Conservation (phyloP, 1,140 invertebrate species). For the Zeugodacus cucurbitae region DNA sequence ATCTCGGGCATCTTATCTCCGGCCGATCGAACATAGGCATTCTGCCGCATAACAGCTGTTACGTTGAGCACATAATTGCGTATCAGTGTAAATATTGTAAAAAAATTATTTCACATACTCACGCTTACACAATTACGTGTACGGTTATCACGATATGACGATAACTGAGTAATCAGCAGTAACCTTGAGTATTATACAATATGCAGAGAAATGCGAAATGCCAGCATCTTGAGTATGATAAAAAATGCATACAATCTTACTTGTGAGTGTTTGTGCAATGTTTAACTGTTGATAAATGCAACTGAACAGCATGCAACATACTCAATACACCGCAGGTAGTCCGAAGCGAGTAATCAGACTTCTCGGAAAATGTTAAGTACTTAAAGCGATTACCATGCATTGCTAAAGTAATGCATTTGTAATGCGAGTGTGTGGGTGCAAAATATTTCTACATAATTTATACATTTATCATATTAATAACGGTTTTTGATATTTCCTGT, state of each 20-base stretch:
- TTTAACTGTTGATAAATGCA: not conserved
- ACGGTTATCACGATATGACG: not conserved
- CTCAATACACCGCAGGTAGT: not conserved
- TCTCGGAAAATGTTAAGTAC: not conserved
- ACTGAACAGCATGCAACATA: not conserved
- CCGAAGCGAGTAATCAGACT: not conserved
- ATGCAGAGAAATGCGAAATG: not conserved
- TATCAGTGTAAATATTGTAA: not conserved
- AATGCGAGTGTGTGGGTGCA: not conserved
- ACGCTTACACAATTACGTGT: not conserved
- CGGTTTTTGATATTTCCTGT: not conserved
- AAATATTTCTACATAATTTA: not conserved
- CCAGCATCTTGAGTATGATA: not conserved
- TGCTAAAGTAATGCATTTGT: not conserved
- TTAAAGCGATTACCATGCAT: not conserved
- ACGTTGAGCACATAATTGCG: not conserved
- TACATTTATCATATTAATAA: too few species aligned
- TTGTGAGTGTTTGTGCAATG: not conserved
- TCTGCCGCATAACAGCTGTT: not conserved
- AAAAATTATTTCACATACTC: not conserved
- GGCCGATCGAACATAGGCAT: not conserved
- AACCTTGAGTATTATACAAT: not conserved
- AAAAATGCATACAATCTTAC: not conserved
- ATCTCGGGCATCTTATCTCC: too few species aligned
- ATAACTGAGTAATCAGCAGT: not conserved